These are phyloP conservation scores for Pseudobourletiella spinata DNA, from an alignment of 1,140 invertebrate genomes.

Conservation along the genomic window DNA sequence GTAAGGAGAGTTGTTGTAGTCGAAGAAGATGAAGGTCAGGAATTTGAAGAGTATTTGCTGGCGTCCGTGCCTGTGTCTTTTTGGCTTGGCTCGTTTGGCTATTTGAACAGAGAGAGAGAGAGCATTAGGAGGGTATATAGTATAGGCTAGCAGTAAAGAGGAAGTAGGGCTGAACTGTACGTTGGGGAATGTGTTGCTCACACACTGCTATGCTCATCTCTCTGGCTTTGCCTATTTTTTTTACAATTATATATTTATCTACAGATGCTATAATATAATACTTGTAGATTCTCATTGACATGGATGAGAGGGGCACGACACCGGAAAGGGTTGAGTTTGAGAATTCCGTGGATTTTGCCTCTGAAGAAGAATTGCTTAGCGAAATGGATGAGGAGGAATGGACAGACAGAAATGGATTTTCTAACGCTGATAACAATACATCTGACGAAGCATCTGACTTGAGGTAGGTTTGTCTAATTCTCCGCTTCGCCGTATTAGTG, in stretches of 20 bases:
- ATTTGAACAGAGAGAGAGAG: too few relatives aligned
- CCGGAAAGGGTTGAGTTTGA: conserved; percentile 77
- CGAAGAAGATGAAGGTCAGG: too few relatives aligned
- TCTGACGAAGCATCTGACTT: conserved; percentile 63
- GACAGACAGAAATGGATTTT: conserved; percentile 82
- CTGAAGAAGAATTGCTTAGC: conserved; percentile 55
- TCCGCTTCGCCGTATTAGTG: background rate
- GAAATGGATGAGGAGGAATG: conserved; percentile 88
- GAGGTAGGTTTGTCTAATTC: conserved; percentile 41
- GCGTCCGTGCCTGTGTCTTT: too few relatives aligned
- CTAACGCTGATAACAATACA: conserved; percentile 57
- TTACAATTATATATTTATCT: background rate
- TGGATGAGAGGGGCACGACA: conserved; percentile 45
- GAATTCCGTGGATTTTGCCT: conserved; percentile 50
- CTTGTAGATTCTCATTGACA: conserved; percentile 31
- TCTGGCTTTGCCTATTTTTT: background rate
- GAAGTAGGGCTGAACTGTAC: too few relatives aligned
- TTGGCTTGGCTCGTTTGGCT: too few relatives aligned
- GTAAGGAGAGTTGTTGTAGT: too few relatives aligned
- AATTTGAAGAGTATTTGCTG: too few relatives aligned
- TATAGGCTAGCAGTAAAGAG: too few relatives aligned
- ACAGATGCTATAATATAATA: background rate
- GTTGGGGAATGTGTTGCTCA: conserved; percentile 6
- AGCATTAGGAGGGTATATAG: too few relatives aligned
- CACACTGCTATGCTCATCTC: background rate